phyloP scores from a whole-genome alignment of 1,140 invertebrate genomes.

The Drosophila ercepeae region DNA sequence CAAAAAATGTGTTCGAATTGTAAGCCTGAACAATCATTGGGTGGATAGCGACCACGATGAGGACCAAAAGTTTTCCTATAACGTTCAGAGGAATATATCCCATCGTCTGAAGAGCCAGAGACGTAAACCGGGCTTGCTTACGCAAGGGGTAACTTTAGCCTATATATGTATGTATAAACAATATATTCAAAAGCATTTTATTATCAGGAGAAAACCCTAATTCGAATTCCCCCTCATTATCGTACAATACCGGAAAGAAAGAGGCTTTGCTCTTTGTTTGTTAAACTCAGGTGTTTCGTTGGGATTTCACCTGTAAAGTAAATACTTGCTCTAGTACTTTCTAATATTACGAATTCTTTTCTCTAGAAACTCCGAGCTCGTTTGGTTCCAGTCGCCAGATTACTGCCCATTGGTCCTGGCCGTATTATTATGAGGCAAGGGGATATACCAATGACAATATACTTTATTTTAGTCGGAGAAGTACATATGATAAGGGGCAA shows the following conservation, averaged over 20 bases:
- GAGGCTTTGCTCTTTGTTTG: constrained; percentile 35
- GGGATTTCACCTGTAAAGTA: constrained; percentile 30
- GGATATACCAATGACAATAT: constrained; percentile 31
- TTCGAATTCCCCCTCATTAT: constrained; percentile 29
- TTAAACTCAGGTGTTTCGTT: constrained; percentile 32
- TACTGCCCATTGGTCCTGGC: constrained; percentile 29
- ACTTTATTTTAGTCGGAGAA: constrained; percentile 48
- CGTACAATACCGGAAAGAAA: constrained; percentile 40
- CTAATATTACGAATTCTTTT: not conserved
- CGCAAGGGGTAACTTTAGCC: constrained; percentile 15
- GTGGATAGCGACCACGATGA: constrained; percentile 20
- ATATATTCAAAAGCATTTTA: not conserved
- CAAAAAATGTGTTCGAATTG: constrained; percentile 41
- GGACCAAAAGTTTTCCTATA: not conserved
- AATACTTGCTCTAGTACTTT: not conserved
- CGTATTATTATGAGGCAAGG: constrained; percentile 29
- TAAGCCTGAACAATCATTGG: constrained; percentile 50
- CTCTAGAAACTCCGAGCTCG: constrained; percentile 48
- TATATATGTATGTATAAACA: not conserved
- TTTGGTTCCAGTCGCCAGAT: constrained; percentile 39
- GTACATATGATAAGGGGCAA: constrained; percentile 22
- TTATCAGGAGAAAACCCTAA: constrained; percentile 42
- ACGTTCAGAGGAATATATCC: constrained; percentile 8
- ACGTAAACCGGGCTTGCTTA: constrained; percentile 33
- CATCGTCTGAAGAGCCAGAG: constrained; percentile 12